Conservation (phyloP, 2,113 vertebrate genomes). For the Aspiorhynchus laticeps region DNA sequence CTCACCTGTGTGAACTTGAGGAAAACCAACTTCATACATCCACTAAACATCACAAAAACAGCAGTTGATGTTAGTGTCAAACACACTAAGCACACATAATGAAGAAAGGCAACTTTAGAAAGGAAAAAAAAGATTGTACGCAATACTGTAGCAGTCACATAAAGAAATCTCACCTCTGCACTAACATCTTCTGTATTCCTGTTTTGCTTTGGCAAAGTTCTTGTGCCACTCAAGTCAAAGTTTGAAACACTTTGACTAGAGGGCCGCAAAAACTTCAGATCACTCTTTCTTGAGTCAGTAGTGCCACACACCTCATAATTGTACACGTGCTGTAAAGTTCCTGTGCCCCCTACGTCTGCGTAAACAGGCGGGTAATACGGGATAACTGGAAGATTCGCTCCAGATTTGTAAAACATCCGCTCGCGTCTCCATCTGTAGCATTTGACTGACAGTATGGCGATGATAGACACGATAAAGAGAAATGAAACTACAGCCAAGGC, state of each 20-base stretch:
- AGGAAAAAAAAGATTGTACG: too few relatives aligned
- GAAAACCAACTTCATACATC: not conserved
- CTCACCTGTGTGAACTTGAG: not conserved
- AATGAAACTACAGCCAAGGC: conserved; percentile 75
- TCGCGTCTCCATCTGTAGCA: conserved; percentile 75
- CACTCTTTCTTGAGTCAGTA: conserved; percentile 73
- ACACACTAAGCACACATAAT: not conserved
- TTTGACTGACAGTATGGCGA: conserved; percentile 76
- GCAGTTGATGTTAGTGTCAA: not conserved
- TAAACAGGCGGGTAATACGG: conserved; percentile 78
- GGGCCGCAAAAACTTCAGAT: conserved; percentile 64
- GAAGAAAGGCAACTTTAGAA: too few relatives aligned
- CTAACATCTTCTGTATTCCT: conserved; percentile 55
- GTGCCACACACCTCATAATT: conserved; percentile 76
- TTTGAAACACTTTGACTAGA: conserved; percentile 70
- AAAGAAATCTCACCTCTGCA: conserved; percentile 70
- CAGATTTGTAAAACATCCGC: conserved; percentile 67
- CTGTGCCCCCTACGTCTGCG: conserved; percentile 70
- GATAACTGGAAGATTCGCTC: conserved; percentile 76
- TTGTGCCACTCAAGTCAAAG: conserved; percentile 61
- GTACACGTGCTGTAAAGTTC: conserved; percentile 70
- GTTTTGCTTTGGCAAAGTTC: conserved; percentile 66
- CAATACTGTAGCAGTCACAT: not conserved
- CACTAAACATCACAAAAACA: too few relatives aligned
- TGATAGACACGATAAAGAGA: conserved; percentile 70